A percentile compares a stretch with the other conserved stretches of the same genome.
Conservation (phyloP, 2,888 invertebrate species). For the Blastobasis adustella region DNA sequence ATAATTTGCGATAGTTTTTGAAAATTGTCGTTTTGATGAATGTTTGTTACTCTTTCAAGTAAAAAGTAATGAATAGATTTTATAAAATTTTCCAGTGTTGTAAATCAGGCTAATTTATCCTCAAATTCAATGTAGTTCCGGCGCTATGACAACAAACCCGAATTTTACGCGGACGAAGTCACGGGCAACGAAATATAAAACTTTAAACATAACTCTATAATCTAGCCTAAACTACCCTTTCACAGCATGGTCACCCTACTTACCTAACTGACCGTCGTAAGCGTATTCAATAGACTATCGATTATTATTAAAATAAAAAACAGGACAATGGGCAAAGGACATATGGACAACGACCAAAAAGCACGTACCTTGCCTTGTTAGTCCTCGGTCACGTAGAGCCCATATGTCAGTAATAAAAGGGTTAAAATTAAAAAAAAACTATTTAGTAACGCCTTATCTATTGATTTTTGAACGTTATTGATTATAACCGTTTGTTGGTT, state of each 20-base stretch:
- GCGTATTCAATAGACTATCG: constrained; percentile 34
- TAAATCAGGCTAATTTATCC: no score
- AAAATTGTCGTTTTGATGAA: no score
- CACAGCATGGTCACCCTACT: constrained; percentile 23
- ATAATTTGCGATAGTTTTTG: no score
- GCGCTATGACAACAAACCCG: no score
- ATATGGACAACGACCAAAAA: constrained; percentile 37
- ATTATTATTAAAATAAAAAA: constrained; percentile 33
- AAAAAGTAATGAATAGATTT: no score
- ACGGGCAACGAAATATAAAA: no score
- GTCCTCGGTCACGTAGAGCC: constrained; percentile 33
- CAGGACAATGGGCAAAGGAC: constrained; percentile 30
- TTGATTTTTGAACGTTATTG: constrained; percentile 30
- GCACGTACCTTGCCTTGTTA: constrained; percentile 25
- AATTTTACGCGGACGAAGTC: no score
- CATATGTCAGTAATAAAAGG: constrained; percentile 40
- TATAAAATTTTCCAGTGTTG: no score
- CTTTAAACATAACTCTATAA: no score
- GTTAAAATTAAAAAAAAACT: constrained; percentile 25
- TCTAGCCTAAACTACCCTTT: no score
- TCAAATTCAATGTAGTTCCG: no score
- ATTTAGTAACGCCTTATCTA: constrained; percentile 42
- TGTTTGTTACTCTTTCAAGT: no score
- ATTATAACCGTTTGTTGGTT: constrained; percentile 10
- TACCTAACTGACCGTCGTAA: constrained; percentile 36